These are phyloP conservation scores for Neoscelio sp. DNA, from an alignment of 2,888 invertebrate genomes.

Conservation along the genomic window DNA sequence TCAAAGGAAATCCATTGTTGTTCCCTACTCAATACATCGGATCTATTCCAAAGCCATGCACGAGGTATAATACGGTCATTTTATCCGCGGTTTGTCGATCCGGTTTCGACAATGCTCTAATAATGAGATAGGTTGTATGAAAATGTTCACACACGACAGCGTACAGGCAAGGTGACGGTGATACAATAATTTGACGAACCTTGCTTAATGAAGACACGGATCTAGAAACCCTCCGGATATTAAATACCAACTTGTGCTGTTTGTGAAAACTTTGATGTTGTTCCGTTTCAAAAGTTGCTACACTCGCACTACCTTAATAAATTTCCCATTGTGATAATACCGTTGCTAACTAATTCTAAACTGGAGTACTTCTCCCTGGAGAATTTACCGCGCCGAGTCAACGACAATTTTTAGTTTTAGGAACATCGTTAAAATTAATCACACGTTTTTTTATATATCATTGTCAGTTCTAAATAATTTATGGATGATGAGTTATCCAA, in stretches of 20 bases:
- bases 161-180: constrained; percentile 9
- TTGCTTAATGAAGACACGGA: constrained; percentile 69
- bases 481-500: too few species aligned
- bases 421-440: too few species aligned
- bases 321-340: constrained; percentile 66
- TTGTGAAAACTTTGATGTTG: constrained; percentile 21
- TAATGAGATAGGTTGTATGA: constrained; percentile 42
- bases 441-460: too few species aligned
- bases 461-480: too few species aligned
- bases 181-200: constrained; percentile 68
- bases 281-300: constrained; percentile 21
- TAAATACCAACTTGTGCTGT: constrained; percentile 58
- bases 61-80: constrained; percentile 50
- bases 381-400: not conserved
- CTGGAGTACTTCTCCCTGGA: constrained; percentile 61
- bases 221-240: constrained; percentile 66
- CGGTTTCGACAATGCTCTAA: constrained; percentile 41
- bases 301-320: constrained; percentile 59
- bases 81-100: constrained; percentile 52
- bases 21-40: constrained; percentile 38
- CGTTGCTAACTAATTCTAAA: constrained; percentile 69
- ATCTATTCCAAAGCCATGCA: constrained; percentile 29
- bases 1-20: constrained; percentile 55
- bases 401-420: constrained; percentile 4
- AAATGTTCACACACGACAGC: constrained; percentile 15